Conservation (phyloP, 2,888 invertebrate genomes). For the Trissonchulus sp. region DNA sequence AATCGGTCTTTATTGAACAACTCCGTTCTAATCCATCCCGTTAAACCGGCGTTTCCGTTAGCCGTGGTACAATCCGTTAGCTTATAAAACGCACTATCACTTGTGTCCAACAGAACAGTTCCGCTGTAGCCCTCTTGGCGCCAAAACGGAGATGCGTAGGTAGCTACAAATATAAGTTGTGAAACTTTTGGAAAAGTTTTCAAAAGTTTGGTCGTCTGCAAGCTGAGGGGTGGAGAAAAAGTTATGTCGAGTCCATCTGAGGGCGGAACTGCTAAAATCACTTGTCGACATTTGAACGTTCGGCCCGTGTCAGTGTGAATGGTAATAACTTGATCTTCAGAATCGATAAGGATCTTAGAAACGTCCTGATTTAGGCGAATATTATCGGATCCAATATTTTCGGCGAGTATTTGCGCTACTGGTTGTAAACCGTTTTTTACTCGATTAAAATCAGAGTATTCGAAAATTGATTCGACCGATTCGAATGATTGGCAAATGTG, state of each 20-base stretch:
- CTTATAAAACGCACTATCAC: background rate
- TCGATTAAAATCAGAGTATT: background rate
- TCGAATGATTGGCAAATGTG: background rate
- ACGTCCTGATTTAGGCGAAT: background rate
- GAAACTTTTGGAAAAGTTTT: background rate
- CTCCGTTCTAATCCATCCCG: constrained; percentile 50
- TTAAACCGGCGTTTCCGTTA: constrained; percentile 52
- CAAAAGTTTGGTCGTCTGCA: background rate
- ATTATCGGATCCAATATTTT: background rate
- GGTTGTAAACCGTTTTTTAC: background rate
- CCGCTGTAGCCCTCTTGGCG: background rate
- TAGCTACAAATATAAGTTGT: background rate
- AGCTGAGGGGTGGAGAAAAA: background rate
- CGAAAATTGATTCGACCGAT: background rate
- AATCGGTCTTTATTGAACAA: constrained; percentile 36
- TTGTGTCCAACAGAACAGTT: background rate
- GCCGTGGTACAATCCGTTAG: constrained; percentile 48
- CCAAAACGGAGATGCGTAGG: background rate
- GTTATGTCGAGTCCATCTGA: background rate
- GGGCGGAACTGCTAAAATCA: background rate
- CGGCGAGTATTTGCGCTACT: background rate
- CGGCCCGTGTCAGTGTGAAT: background rate
- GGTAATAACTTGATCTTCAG: too few species aligned
- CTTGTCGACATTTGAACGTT: background rate
- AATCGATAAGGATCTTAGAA: background rate